Percentiles rank a stretch among this genome's conserved stretches.
Conservation (phyloP, 2,888 invertebrate species). For the Erebia epiphron region DNA sequence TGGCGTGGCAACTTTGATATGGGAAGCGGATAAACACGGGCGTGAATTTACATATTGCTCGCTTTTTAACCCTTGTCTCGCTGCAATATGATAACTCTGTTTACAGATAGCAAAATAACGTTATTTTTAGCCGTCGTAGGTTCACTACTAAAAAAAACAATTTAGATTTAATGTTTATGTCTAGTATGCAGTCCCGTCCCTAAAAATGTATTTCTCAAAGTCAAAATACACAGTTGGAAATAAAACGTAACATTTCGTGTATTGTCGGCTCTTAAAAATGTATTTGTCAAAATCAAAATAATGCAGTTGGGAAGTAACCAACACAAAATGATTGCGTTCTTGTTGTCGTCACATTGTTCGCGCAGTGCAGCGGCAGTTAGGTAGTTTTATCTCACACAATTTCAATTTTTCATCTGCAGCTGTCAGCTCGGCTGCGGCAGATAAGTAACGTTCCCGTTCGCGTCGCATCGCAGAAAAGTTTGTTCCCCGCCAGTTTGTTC, state of each 20-base stretch:
- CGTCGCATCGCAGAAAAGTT: slow-evolving; percentile 74
- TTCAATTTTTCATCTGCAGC: slow-evolving; percentile 83
- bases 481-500: slow-evolving; percentile 76
- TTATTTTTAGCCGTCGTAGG: background rate
- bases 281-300: slow-evolving; percentile 43
- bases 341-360: slow-evolving; percentile 69
- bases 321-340: slow-evolving; percentile 50
- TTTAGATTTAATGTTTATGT: background rate
- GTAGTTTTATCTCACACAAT: slow-evolving; percentile 82
- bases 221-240: background rate
- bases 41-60: slow-evolving; percentile 62
- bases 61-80: slow-evolving; percentile 48
- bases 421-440: slow-evolving; percentile 77
- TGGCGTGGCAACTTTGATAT: slow-evolving; percentile 58
- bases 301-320: slow-evolving; percentile 42
- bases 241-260: background rate
- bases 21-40: slow-evolving; percentile 56
- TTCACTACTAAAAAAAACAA: background rate
- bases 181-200: too few relatives aligned
- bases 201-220: slow-evolving; percentile 2
- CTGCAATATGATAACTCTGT: slow-evolving; percentile 29
- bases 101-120: background rate
- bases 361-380: slow-evolving; percentile 72
- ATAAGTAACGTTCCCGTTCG: slow-evolving; percentile 78
- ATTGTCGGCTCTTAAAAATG: slow-evolving; percentile 31